Conservation (phyloP, 2,797 vertebrate genomes). For the Hylomyscus alleni region DNA sequence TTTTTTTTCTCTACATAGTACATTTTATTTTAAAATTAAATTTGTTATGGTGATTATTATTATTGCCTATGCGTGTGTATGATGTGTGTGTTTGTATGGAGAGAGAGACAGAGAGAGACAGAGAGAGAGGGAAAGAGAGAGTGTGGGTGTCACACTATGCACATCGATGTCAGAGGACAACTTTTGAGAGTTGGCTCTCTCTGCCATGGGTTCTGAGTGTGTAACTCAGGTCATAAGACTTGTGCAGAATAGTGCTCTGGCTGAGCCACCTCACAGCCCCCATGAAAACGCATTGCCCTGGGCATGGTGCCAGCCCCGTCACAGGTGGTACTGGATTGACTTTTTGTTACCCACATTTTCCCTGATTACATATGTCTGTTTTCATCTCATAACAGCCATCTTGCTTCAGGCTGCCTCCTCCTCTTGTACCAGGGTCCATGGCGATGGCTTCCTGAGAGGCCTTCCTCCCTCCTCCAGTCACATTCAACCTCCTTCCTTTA, state of each 20-base stretch:
- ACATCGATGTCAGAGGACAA: neutral
- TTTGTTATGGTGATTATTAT: neutral
- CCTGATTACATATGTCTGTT: neutral
- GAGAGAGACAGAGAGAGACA: neutral
- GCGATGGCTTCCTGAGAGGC: neutral
- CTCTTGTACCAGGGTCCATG: neutral
- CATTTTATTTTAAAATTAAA: neutral
- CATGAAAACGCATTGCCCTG: neutral
- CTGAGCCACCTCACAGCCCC: neutral
- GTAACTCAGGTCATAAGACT: neutral
- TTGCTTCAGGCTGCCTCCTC: neutral
- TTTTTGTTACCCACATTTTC: neutral
- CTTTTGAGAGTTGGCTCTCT: neutral
- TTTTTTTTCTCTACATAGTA: neutral
- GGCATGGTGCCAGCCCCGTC: neutral
- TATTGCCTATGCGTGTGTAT: neutral
- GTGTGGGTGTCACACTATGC: neutral
- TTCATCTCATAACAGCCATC: neutral
- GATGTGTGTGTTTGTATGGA: neutral
- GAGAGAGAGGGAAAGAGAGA: neutral
- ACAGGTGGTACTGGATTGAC: neutral
- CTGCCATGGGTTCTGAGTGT: neutral
- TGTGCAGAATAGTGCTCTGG: neutral
- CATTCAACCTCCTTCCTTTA: neutral
- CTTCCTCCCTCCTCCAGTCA: neutral